phyloP scores from a whole-genome alignment of 2,113 vertebrate species.

The Raja brachyura region DNA sequence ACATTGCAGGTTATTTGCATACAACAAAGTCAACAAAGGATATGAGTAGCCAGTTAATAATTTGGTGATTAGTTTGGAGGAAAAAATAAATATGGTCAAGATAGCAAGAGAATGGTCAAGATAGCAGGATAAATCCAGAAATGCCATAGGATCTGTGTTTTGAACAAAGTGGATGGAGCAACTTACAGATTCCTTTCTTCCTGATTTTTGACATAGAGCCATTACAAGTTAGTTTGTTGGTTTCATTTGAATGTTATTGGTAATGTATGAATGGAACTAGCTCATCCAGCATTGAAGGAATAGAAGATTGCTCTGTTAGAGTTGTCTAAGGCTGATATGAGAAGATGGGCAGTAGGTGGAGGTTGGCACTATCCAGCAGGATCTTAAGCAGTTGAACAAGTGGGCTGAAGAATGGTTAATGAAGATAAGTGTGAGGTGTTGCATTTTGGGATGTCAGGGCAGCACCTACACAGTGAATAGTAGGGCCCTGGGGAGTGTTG shows the following conservation, averaged over 20 bases:
- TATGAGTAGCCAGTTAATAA: background rate
- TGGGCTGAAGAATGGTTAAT: too few species aligned
- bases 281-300: background rate
- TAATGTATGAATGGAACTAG: background rate
- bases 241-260: background rate
- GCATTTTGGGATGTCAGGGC: too few species aligned
- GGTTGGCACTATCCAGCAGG: background rate
- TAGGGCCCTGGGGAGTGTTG: too few species aligned
- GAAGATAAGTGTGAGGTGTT: too few species aligned
- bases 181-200: background rate
- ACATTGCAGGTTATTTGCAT: too few species aligned
- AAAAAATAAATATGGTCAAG: background rate
- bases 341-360: background rate
- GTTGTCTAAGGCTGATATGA: too few species aligned
- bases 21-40: background rate
- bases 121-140: background rate
- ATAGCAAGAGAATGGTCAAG: background rate
- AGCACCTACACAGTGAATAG: too few species aligned
- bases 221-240: background rate
- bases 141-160: background rate
- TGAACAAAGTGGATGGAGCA: background rate
- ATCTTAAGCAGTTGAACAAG: too few species aligned
- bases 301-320: background rate
- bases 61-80: background rate
- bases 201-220: background rate